Conservation (phyloP, 2,888 invertebrate species). For the Polyommatus icarus region DNA sequence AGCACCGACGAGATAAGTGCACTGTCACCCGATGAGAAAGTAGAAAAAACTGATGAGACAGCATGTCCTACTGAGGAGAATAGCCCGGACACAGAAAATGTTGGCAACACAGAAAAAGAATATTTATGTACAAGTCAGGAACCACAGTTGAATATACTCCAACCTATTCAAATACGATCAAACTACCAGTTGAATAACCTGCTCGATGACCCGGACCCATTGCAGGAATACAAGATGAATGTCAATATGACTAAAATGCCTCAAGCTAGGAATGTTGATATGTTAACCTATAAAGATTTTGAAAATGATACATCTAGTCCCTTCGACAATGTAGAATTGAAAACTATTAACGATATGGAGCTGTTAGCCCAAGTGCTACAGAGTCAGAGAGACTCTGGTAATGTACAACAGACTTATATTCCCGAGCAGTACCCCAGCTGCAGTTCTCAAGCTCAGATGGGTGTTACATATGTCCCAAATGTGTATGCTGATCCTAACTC, state of each 20-base stretch:
- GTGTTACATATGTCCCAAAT: slow-evolving; percentile 64
- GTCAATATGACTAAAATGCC: slow-evolving; percentile 59
- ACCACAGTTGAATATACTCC: slow-evolving; percentile 63
- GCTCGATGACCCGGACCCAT: slow-evolving; percentile 72
- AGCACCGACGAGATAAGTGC: slow-evolving; percentile 81
- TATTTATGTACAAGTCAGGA: slow-evolving; percentile 54
- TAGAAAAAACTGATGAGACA: slow-evolving; percentile 61
- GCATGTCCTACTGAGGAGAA: slow-evolving; percentile 52
- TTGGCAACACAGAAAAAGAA: slow-evolving; percentile 45
- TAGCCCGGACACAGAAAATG: slow-evolving; percentile 48
- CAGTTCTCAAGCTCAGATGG: slow-evolving; percentile 63
- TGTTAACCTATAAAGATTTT: slow-evolving; percentile 86
- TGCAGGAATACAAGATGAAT: slow-evolving; percentile 62
- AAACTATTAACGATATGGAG: slow-evolving; percentile 95
- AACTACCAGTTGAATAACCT: slow-evolving; percentile 61
- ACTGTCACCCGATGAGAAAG: slow-evolving; percentile 74
- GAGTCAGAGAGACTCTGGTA: slow-evolving; percentile 60
- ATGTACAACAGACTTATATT: slow-evolving; percentile 51
- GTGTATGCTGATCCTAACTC: slow-evolving; percentile 63
- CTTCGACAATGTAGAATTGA: slow-evolving; percentile 95
- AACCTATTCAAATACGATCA: slow-evolving; percentile 69
- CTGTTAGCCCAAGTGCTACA: slow-evolving; percentile 89
- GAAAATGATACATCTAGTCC: slow-evolving; percentile 95
- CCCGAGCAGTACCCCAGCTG: slow-evolving; percentile 58
- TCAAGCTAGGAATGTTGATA: slow-evolving; percentile 65